These are phyloP conservation scores for Julus scandinavius DNA, from an alignment of 2,888 invertebrate genomes.

Conservation along the genomic window DNA sequence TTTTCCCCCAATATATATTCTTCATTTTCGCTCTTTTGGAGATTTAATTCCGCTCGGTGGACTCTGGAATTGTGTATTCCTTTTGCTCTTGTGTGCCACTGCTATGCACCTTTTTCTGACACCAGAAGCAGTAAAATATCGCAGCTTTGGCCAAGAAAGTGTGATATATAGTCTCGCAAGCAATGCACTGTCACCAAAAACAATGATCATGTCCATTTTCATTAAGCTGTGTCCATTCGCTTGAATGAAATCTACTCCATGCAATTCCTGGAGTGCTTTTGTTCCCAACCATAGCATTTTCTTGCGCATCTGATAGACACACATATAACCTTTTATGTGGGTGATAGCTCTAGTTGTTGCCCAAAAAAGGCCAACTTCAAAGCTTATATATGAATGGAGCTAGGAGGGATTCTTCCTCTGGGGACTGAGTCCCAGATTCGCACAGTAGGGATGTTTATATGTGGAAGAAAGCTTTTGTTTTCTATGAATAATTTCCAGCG, in stretches of 20 bases:
- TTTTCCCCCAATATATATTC: background rate
- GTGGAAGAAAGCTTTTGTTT: background rate
- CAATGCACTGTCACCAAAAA: slow-evolving; percentile 42
- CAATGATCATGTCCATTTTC: slow-evolving; percentile 42
- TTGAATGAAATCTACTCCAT: background rate
- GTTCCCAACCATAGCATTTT: slow-evolving; percentile 12
- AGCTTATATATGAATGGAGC: background rate
- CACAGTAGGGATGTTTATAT: background rate
- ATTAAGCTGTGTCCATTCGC: slow-evolving; percentile 39
- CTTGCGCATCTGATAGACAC: background rate
- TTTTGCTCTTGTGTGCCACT: background rate
- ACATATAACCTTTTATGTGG: background rate
- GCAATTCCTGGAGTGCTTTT: slow-evolving; percentile 34
- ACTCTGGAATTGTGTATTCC: slow-evolving; percentile 12
- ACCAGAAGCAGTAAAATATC: slow-evolving; percentile 15
- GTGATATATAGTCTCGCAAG: slow-evolving; percentile 31
- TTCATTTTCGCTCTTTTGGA: slow-evolving; percentile 39
- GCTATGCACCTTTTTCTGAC: background rate
- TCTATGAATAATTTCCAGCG: too few relatives aligned
- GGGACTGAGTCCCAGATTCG: background rate
- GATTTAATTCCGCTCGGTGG: slow-evolving; percentile 34
- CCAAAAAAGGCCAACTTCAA: background rate
- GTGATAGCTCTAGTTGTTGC: background rate
- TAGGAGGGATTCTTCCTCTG: background rate
- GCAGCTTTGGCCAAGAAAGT: slow-evolving; percentile 28